Evolutionary conservation across 2,113 vertebrate species (phyloP).

Genomic region (Lepidothrix coronata): DNA sequence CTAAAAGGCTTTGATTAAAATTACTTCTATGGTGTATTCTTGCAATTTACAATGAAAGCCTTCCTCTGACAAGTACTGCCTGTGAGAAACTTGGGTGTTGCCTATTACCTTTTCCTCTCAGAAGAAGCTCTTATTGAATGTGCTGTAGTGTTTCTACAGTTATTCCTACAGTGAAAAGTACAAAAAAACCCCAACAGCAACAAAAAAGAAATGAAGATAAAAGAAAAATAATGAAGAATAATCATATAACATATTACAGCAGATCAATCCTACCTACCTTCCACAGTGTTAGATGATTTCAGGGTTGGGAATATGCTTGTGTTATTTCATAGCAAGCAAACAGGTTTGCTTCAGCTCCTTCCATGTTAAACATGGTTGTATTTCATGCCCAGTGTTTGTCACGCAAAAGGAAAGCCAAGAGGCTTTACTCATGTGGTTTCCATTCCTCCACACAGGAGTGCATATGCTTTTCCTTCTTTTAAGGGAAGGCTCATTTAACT

Average conservation of each 20-base stretch:
- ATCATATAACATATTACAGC: not conserved
- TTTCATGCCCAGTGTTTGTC: not conserved
- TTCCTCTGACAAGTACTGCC: not conserved
- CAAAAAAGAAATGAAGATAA: not conserved
- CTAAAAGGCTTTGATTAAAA: not conserved
- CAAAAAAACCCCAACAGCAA: not conserved
- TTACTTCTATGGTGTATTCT: not conserved
- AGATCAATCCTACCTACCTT: not conserved
- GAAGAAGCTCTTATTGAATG: not conserved
- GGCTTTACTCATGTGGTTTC: not conserved
- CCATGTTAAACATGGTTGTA: not conserved
- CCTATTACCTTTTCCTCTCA: not conserved
- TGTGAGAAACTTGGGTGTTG: not conserved
- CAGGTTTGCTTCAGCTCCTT: not conserved
- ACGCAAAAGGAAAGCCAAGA: not conserved
- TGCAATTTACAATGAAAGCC: not conserved
- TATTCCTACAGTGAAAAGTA: not conserved
- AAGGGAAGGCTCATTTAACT: not conserved
- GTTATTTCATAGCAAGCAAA: not conserved
- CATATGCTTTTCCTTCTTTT: not conserved
- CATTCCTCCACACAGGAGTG: not conserved
- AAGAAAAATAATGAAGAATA: not conserved
- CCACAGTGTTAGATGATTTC: not conserved
- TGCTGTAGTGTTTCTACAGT: not conserved
- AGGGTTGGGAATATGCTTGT: not conserved